Evolutionary conservation across 2,888 invertebrate genomes (phyloP).

Genomic region (Pecten maximus): DNA sequence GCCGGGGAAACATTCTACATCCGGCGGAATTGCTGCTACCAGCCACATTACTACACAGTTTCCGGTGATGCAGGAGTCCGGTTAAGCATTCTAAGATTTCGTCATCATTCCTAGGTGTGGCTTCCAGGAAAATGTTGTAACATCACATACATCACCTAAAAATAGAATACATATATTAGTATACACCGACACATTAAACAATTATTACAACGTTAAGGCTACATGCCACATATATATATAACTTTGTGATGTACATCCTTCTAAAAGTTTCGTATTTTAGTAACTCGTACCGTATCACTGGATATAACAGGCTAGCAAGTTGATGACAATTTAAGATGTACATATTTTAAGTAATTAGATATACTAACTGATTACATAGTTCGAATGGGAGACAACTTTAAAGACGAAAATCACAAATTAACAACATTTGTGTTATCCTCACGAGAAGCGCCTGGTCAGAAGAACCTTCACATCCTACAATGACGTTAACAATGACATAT

Average conservation of each 20-base stretch:
- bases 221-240: background rate
- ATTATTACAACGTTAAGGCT: background rate
- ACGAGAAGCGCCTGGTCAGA: too few relatives aligned
- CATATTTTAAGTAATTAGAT: too few relatives aligned
- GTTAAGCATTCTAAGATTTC: background rate
- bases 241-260: background rate
- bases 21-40: background rate
- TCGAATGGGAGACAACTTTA: too few relatives aligned
- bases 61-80: background rate
- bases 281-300: too few relatives aligned
- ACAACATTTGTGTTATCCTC: too few relatives aligned
- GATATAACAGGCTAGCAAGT: too few relatives aligned
- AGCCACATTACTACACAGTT: background rate
- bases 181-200: background rate
- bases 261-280: too few relatives aligned
- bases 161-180: background rate
- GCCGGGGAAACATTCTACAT: conserved; percentile 63
- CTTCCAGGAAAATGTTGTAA: background rate
- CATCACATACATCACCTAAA: background rate
- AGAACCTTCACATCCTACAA: too few relatives aligned
- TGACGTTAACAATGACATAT: too few relatives aligned
- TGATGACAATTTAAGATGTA: too few relatives aligned
- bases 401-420: too few relatives aligned
- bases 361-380: too few relatives aligned
- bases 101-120: background rate